Evolutionary conservation across 2,797 vertebrate genomes (phyloP).

Genomic region (Platyrinchus mystaceus): DNA sequence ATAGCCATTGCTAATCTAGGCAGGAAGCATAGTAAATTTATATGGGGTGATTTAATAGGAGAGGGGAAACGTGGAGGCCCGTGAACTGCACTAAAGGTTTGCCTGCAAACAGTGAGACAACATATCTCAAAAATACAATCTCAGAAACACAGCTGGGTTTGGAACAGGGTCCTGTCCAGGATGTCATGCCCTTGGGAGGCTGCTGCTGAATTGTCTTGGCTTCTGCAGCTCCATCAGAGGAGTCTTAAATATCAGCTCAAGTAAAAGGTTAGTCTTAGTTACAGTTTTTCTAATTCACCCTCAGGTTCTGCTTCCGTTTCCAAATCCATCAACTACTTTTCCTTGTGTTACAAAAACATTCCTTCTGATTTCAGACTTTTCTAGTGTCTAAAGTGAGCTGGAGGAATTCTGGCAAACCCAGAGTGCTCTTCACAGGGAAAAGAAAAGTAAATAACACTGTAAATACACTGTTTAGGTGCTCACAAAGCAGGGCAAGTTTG

Average conservation of each 20-base stretch:
- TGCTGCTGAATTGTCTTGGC: background rate
- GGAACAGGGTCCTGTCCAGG: background rate
- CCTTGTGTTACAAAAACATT: background rate
- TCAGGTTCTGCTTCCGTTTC: background rate
- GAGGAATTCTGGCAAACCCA: background rate
- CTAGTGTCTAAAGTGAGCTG: background rate
- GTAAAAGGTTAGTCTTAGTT: background rate
- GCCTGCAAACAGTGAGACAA: background rate
- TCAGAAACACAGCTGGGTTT: background rate
- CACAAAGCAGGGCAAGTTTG: background rate
- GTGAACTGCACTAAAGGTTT: background rate
- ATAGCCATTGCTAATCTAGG: conserved; percentile 21
- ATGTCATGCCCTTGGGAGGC: background rate
- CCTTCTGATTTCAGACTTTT: background rate
- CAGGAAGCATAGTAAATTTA: conserved; percentile 20
- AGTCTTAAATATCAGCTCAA: background rate
- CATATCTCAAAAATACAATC: background rate
- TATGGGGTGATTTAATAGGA: background rate
- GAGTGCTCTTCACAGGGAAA: background rate
- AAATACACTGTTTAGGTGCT: background rate
- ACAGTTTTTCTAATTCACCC: background rate
- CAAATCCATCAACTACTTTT: background rate
- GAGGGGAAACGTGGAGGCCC: background rate
- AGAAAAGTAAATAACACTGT: background rate
- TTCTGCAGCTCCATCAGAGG: background rate